These are phyloP conservation scores for Halichoeres trimaculatus DNA, from an alignment of 2,113 vertebrate genomes.

Conservation along the genomic window DNA sequence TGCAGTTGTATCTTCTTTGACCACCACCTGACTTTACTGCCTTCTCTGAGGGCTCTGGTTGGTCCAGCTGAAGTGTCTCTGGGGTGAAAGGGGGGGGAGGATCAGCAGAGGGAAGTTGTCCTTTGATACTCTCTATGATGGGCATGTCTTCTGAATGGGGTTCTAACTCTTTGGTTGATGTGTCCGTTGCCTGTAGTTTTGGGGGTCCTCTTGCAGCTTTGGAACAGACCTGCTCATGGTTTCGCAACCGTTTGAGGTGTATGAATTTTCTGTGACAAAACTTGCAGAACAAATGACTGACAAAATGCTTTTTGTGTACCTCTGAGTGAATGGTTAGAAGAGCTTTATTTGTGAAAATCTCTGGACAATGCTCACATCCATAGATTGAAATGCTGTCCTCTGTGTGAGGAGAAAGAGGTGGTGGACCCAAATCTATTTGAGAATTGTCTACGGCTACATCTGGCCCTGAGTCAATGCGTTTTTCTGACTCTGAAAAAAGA, in stretches of 20 bases:
- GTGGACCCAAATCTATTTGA: slow-evolving; percentile 70
- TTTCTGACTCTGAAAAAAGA: slow-evolving; percentile 60
- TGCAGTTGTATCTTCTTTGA: slow-evolving; percentile 92
- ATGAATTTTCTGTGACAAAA: slow-evolving; percentile 94
- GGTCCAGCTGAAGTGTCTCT: slow-evolving; percentile 40
- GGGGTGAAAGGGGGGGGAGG: slow-evolving; percentile 27
- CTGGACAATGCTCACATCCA: slow-evolving; percentile 87
- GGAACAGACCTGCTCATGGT: slow-evolving; percentile 89
- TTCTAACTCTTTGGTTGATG: slow-evolving; percentile 43
- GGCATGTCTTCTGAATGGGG: slow-evolving; percentile 26
- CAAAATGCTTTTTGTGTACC: slow-evolving; percentile 88
- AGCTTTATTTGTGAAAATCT: slow-evolving; percentile 87
- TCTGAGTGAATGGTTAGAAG: slow-evolving; percentile 87
- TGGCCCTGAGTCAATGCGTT: slow-evolving; percentile 37
- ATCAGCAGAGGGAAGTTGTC: slow-evolving; percentile 37
- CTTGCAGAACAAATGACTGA: slow-evolving; percentile 89
- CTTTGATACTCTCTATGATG: slow-evolving; percentile 20
- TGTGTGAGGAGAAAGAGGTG: slow-evolving; percentile 76
- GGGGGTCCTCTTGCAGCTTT: slow-evolving; percentile 58
- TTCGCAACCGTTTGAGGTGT: slow-evolving; percentile 88
- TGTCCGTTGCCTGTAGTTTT: slow-evolving; percentile 62
- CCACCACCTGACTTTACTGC: slow-evolving; percentile 84
- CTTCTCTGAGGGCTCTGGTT: slow-evolving; percentile 75
- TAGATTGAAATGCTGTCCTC: slow-evolving; percentile 79
- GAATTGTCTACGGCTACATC: slow-evolving; percentile 50